Evolutionary conservation across 2,113 vertebrate genomes (phyloP).

Genomic region (Chaetodon auriga): DNA sequence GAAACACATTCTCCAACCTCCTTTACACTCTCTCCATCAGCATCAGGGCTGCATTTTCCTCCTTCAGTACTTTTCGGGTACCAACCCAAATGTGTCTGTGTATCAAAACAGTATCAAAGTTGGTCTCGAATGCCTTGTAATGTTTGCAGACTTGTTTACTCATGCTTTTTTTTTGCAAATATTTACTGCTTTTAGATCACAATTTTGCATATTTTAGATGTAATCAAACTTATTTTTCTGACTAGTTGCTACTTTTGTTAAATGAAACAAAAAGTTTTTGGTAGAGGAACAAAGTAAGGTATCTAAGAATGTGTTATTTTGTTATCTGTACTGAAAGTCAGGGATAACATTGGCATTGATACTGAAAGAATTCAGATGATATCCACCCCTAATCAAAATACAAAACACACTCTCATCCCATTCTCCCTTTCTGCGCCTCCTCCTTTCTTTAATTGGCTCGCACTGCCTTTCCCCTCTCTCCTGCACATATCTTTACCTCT

Average conservation of each 20-base stretch:
- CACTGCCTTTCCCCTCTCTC: slow-evolving; percentile 13
- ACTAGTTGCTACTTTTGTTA: too few relatives aligned
- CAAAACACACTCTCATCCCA: background rate
- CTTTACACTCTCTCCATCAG: slow-evolving; percentile 32
- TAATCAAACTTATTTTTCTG: background rate
- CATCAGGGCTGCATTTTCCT: slow-evolving; percentile 17
- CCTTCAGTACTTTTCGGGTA: background rate
- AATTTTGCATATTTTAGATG: background rate
- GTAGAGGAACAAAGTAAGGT: background rate
- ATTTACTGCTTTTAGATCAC: background rate
- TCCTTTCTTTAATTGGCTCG: background rate
- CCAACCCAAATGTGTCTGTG: background rate
- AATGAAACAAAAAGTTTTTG: too few relatives aligned
- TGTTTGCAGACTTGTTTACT: background rate
- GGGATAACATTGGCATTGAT: background rate
- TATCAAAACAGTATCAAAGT: background rate
- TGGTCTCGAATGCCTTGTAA: background rate
- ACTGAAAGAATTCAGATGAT: background rate
- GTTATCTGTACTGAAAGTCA: background rate
- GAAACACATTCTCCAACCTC: slow-evolving; percentile 31
- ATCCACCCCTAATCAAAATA: background rate
- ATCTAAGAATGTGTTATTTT: background rate
- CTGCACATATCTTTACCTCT: background rate
- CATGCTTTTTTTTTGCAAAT: background rate
- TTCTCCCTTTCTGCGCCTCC: background rate